Evolutionary conservation across 1,140 invertebrate genomes (phyloP), one percentile per base, ranked within the genome.

Genomic region (Drosophila suzukii): DNA sequence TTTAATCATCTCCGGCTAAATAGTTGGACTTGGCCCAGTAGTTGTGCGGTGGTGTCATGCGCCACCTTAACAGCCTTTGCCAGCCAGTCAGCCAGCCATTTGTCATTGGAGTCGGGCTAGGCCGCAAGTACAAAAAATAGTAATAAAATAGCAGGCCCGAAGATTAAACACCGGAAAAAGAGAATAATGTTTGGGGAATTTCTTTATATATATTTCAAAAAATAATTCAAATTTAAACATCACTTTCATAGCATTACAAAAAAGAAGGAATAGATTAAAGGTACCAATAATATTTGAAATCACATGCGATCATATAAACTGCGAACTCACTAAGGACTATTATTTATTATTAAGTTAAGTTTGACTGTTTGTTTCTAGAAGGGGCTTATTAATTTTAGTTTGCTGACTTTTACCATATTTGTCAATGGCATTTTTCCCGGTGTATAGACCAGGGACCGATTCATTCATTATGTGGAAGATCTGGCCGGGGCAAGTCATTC

Each of bases 61-160:
- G 81, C 85, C 84, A 89, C 84, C 84, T 90, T 84, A 89, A 89
- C 84, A 89, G 60, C 85, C 81, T 89, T 84, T 84, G 70, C 77
- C 67, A 70, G 78, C 68, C 82, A 86, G 70, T 62, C 81, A 85
- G 74, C 55, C 58, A 65, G 55, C 30, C 80, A 73, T 65, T 70
- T 75, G 53, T 62, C 67, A 81, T 63, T 60, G 65, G 61, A 32
- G 46, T 39, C 47, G 66, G 68, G 68, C 66, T 58, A 43, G 68
- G 67, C 68, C 66, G 53, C 66, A 24, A 15, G 39, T 32, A 8
- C 17, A 39, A 24, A 46, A 68, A 71, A 47, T 38, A 71, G 41
- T 57, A 39, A 71, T 41, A 56, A 68, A 38, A 51, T 49, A 47
- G 11, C 36, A 66, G 36, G n/a, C 61, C 12, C 12, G 27, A 55